A percentile compares a stretch with the other conserved stretches of the same genome.
Evolutionary conservation across 2,888 invertebrate species (phyloP).

Genomic region (Palloptera scutellata): DNA sequence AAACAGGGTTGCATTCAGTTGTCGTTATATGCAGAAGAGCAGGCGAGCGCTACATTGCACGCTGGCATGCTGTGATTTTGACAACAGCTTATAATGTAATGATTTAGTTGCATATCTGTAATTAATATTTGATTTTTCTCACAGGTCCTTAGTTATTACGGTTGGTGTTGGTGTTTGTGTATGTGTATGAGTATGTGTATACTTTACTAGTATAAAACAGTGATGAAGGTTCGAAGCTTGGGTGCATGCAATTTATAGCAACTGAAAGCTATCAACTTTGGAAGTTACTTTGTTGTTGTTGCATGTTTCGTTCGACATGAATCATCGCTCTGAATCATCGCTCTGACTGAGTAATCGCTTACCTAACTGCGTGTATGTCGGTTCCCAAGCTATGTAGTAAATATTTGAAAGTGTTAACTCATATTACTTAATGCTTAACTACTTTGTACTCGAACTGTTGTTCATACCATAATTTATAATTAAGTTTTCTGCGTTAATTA

Average conservation of each 20-base stretch:
- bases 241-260: too few relatives aligned
- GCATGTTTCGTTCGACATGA: too few relatives aligned
- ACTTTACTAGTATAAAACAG: too few relatives aligned
- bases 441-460: neutral
- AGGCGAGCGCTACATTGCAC: too few relatives aligned
- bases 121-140: constrained; percentile 48
- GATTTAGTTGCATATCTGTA: constrained; percentile 59
- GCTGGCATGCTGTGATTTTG: constrained; percentile 54
- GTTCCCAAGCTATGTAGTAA: constrained; percentile 1
- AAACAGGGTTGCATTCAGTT: neutral
- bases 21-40: neutral
- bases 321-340: neutral
- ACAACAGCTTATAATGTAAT: constrained; percentile 59
- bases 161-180: too few relatives aligned
- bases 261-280: too few relatives aligned
- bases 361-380: neutral
- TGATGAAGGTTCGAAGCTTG: too few relatives aligned
- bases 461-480: constrained; percentile 35
- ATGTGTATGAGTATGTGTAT: too few relatives aligned
- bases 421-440: neutral
- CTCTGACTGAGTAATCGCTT: neutral
- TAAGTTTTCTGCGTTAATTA: constrained; percentile 44
- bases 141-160: too few relatives aligned
- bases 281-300: too few relatives aligned
- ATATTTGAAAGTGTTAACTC: constrained; percentile 23